phyloP scores from a whole-genome alignment of 2,888 invertebrate genomes.

The Lasioglossum zephyrum region DNA sequence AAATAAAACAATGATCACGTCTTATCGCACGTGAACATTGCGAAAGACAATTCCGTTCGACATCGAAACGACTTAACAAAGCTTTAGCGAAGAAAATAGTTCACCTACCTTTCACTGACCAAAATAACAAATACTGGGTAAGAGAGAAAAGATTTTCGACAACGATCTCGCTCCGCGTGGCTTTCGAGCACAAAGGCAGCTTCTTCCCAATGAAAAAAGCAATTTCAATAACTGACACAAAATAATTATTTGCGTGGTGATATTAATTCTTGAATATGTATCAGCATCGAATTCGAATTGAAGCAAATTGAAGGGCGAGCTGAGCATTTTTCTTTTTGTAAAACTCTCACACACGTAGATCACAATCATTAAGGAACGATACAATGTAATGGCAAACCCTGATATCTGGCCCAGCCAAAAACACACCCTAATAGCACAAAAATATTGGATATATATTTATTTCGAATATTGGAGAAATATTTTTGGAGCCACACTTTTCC shows the following conservation, averaged over 20 bases:
- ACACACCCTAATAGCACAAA: no score
- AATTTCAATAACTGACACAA: conserved; percentile 55
- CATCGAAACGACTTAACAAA: no score
- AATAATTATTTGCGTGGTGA: conserved; percentile 41
- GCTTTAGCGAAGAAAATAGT: conserved; percentile 24
- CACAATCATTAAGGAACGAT: no score
- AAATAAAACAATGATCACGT: no score
- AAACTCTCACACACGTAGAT: no score
- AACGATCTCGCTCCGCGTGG: conserved; percentile 44
- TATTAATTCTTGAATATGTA: conserved; percentile 57
- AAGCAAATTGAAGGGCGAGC: conserved; percentile 41
- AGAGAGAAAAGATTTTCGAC: conserved; percentile 42
- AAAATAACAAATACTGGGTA: not conserved
- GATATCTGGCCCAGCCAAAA: no score
- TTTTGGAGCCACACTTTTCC: no score
- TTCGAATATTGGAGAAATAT: no score
- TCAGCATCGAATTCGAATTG: conserved; percentile 38
- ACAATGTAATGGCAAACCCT: no score
- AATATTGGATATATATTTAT: no score
- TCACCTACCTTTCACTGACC: conserved; percentile 73
- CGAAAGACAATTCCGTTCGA: no score
- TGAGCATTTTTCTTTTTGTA: not conserved
- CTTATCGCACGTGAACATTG: no score
- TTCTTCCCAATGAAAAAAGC: conserved; percentile 48
- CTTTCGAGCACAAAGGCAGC: conserved; percentile 54